Evolutionary conservation across 2,797 vertebrate species (phyloP).

Genomic region (Pteropus rufus): DNA sequence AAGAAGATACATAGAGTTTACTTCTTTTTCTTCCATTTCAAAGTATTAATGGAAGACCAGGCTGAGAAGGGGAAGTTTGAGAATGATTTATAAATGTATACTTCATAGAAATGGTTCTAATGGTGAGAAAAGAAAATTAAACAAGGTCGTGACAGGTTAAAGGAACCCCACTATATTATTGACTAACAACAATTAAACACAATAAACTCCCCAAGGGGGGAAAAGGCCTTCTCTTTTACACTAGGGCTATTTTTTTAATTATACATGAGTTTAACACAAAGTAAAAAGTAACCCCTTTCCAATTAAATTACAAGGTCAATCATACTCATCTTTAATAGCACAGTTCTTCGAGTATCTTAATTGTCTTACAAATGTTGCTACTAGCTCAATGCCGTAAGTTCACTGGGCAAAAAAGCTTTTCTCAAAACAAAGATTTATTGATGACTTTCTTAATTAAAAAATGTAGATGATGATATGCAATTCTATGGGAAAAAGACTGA

Average conservation of each 20-base stretch:
- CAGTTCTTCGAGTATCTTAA: neutral
- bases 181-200: neutral
- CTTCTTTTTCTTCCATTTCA: conserved; percentile 28
- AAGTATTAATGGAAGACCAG: neutral
- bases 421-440: neutral
- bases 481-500: neutral
- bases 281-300: neutral
- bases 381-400: neutral
- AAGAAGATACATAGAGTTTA: neutral
- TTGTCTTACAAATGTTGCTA: neutral
- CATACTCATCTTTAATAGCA: neutral
- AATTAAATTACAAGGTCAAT: neutral
- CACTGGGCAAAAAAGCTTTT: neutral
- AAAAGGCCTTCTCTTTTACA: neutral
- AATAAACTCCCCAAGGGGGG: neutral
- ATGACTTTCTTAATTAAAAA: neutral
- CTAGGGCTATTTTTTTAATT: neutral
- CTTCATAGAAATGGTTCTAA: neutral
- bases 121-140: conserved; percentile 4
- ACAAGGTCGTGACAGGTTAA: neutral
- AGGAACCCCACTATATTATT: neutral
- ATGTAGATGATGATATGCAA: neutral
- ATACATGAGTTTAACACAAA: neutral
- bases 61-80: neutral
- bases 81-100: conserved; percentile 31